Conservation (phyloP, 2,888 invertebrate genomes). For the Amblyjoppa fuscipennis region DNA sequence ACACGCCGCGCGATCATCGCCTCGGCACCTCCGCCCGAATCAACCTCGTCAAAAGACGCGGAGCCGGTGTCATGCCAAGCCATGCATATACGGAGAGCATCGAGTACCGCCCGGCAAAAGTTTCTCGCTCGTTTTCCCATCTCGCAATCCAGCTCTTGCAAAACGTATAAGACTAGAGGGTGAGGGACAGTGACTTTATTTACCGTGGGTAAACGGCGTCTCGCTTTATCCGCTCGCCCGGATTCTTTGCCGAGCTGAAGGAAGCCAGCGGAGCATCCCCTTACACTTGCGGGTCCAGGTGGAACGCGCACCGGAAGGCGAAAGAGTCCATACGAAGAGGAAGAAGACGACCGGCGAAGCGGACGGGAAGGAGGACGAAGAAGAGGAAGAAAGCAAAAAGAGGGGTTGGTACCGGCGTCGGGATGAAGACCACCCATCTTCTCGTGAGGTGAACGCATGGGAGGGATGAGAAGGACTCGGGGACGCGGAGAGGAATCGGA, state of each 20-base stretch:
- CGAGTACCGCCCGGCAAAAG: constrained; percentile 23
- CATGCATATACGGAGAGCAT: constrained; percentile 17
- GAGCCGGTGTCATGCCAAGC: constrained; percentile 22
- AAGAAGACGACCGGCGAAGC: constrained; percentile 24
- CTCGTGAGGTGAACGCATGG: constrained; percentile 53
- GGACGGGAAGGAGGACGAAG: background rate
- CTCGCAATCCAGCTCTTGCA: constrained; percentile 25
- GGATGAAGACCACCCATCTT: constrained; percentile 17
- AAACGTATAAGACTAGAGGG: constrained; percentile 38
- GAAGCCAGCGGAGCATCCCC: constrained; percentile 25
- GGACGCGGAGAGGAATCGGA: constrained; percentile 39
- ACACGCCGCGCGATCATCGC: background rate
- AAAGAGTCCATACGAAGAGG: constrained; percentile 34
- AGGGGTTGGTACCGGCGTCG: constrained; percentile 48
- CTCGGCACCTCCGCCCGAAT: background rate
- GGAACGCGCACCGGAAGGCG: constrained; percentile 33
- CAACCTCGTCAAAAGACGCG: constrained; percentile 17
- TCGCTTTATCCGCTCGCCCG: constrained; percentile 43
- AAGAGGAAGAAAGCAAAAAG: constrained; percentile 6
- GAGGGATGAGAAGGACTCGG: constrained; percentile 38
- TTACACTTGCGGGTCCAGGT: constrained; percentile 27
- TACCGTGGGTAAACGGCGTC: constrained; percentile 56
- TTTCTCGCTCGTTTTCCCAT: constrained; percentile 29
- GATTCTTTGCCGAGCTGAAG: constrained; percentile 51
- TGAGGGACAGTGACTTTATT: constrained; percentile 36